Percentiles rank a stretch among this genome's conserved stretches.
Conservation (phyloP, 1,140 invertebrate species). For the Hycleus cichorii region DNA sequence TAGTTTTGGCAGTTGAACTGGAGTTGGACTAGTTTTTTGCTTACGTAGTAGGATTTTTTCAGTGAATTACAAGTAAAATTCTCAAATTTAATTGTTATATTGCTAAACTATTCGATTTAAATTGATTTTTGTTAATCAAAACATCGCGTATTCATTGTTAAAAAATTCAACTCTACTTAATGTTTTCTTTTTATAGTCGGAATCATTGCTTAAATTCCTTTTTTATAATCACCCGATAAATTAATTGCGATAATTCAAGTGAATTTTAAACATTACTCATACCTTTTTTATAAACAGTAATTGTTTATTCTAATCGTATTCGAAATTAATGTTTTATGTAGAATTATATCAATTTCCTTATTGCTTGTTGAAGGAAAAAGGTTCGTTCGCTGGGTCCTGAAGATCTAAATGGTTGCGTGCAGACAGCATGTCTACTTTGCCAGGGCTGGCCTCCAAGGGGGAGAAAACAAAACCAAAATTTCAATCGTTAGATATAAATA, state of each 20-base stretch:
- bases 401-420: conserved; percentile 76
- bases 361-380: conserved; percentile 51
- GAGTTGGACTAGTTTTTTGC: conserved; percentile 16
- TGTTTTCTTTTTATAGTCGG: no score
- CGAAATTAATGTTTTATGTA: no score
- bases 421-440: conserved; percentile 45
- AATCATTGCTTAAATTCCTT: no score
- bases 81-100: no score
- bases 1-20: conserved; percentile 10
- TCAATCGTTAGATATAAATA: conserved; percentile 96
- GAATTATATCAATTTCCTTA: no score
- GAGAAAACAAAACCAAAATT: conserved; percentile 93
- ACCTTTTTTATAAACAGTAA: no score
- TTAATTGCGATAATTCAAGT: no score
- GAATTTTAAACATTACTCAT: no score
- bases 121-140: background rate
- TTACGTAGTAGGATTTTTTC: conserved; percentile 15
- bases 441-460: conserved; percentile 52
- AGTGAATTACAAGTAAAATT: background rate
- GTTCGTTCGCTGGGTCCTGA: conserved; percentile 72
- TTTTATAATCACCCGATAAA: no score
- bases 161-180: no score
- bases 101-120: no score
- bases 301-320: no score
- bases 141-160: background rate